A percentile compares a stretch with the other conserved stretches of the same genome.
phyloP scores from a whole-genome alignment of 2,797 vertebrate genomes.

The Danio choprae region DNA sequence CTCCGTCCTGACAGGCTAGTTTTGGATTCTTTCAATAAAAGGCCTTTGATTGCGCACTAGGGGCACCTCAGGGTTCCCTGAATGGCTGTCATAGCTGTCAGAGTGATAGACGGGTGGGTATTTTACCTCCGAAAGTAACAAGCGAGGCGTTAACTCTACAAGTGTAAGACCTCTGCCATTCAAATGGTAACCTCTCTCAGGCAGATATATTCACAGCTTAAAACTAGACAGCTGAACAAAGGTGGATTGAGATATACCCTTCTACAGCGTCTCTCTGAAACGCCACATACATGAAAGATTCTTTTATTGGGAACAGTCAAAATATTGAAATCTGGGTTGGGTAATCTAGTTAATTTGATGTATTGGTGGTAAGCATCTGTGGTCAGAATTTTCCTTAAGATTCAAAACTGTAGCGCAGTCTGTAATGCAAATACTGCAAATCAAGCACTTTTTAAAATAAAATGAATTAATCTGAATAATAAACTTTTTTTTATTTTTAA shows the following conservation, averaged over 20 bases:
- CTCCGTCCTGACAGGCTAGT: constrained; percentile 71
- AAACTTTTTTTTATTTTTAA: too few relatives aligned
- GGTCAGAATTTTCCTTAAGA: background rate
- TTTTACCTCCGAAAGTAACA: constrained; percentile 79
- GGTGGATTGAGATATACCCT: constrained; percentile 53
- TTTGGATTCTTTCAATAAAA: constrained; percentile 79
- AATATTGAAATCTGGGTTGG: constrained; percentile 26
- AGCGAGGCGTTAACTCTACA: constrained; percentile 71
- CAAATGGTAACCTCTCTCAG: constrained; percentile 70
- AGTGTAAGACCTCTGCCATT: constrained; percentile 79
- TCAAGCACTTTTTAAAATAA: background rate
- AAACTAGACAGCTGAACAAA: constrained; percentile 55
- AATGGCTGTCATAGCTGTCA: constrained; percentile 78
- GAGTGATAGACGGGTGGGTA: constrained; percentile 75
- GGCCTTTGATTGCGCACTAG: constrained; percentile 76
- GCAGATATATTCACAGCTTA: constrained; percentile 69
- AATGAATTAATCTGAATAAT: background rate
- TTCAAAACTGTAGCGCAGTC: background rate
- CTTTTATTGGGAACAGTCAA: constrained; percentile 21
- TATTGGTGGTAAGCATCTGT: constrained; percentile 15
- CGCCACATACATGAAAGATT: constrained; percentile 25
- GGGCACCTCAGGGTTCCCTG: constrained; percentile 73
- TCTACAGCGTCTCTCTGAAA: constrained; percentile 44
- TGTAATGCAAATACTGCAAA: background rate
- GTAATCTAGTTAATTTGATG: constrained; percentile 9